Conservation (phyloP, 1,140 invertebrate species). For the Plectrocnemia conspersa region DNA sequence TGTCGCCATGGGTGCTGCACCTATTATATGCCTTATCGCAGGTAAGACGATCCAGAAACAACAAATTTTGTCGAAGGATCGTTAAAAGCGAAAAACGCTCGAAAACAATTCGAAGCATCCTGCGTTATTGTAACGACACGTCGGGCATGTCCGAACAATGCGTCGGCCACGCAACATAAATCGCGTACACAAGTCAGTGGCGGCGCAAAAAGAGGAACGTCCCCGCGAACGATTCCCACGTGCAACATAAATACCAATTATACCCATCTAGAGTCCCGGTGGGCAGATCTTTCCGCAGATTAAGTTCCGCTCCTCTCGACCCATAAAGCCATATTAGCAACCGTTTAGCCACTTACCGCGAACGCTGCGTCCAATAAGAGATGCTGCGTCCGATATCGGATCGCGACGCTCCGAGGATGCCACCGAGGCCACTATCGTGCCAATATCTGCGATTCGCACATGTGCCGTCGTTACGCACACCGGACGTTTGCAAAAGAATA, state of each 20-base stretch:
- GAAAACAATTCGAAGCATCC: too few species aligned
- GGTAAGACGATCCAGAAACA: too few species aligned
- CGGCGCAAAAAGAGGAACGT: slow-evolving; percentile 5
- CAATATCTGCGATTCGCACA: not conserved
- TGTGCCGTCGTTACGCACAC: not conserved
- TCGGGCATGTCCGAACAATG: too few species aligned
- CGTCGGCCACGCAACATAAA: too few species aligned
- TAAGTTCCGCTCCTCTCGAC: slow-evolving; percentile 11
- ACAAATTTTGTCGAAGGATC: too few species aligned
- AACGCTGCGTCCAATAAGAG: slow-evolving; percentile 8
- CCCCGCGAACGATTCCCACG: slow-evolving; percentile 30
- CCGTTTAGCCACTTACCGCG: slow-evolving; percentile 26
- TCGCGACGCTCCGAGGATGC: slow-evolving; percentile 12
- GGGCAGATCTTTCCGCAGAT: slow-evolving; percentile 4
- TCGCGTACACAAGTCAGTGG: not conserved
- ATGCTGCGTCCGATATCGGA: slow-evolving; percentile 13
- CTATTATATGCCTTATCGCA: too few species aligned
- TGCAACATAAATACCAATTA: slow-evolving; percentile 32
- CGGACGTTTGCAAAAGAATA: not conserved
- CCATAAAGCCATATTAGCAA: slow-evolving; percentile 29
- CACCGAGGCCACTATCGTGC: not conserved
- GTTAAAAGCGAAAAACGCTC: too few species aligned
- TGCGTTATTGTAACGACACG: too few species aligned
- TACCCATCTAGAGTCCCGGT: slow-evolving; percentile 23
- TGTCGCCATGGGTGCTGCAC: too few species aligned